phyloP scores from a whole-genome alignment of 2,113 vertebrate genomes.

The Orcinus orca region DNA sequence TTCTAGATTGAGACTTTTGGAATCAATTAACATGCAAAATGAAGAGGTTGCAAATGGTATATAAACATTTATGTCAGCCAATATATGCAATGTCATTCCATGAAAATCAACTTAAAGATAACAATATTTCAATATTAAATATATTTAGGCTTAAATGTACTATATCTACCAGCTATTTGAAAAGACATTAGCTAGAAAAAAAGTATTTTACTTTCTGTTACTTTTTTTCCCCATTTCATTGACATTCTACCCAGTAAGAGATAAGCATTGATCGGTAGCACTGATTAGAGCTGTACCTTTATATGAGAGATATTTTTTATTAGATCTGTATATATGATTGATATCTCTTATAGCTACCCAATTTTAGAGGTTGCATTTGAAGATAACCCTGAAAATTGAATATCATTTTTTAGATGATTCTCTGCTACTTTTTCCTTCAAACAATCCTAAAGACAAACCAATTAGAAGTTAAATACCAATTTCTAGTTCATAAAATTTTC shows the following conservation, averaged over 20 bases:
- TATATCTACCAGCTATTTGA: not conserved
- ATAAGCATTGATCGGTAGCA: not conserved
- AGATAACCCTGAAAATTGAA: not conserved
- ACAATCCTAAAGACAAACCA: not conserved
- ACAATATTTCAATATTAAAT: not conserved
- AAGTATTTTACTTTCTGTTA: not conserved
- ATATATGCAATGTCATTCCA: not conserved
- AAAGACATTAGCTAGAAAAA: not conserved
- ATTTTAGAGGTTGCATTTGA: not conserved
- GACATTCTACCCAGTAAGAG: not conserved
- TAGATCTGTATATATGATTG: not conserved
- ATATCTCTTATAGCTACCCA: not conserved
- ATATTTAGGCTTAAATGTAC: not conserved
- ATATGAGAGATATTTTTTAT: not conserved
- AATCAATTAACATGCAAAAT: not conserved
- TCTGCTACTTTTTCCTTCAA: not conserved
- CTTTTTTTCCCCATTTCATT: not conserved
- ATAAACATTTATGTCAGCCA: not conserved
- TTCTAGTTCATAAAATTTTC: not conserved
- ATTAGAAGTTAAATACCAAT: not conserved
- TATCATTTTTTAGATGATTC: not conserved
- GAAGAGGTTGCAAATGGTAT: not conserved
- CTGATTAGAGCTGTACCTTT: not conserved
- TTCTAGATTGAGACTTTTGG: not conserved
- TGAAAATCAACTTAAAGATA: not conserved